Percentiles rank a stretch among this genome's conserved stretches.
Evolutionary conservation across 2,797 vertebrate genomes (phyloP).

Genomic region (Acanthurus lineatus): DNA sequence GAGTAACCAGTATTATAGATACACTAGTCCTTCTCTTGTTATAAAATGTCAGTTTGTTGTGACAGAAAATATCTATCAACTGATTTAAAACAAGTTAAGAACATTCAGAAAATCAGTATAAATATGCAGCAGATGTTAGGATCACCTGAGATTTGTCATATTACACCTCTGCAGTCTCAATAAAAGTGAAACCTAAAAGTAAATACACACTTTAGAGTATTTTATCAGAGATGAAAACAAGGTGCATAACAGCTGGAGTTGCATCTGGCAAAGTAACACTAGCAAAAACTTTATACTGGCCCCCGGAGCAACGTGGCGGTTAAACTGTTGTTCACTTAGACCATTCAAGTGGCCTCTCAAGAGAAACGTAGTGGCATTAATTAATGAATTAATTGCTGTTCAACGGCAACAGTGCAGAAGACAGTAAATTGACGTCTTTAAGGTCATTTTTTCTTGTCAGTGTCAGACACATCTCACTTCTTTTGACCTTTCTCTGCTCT

Average conservation of each 20-base stretch:
- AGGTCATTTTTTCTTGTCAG: not conserved
- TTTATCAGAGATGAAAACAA: conserved; percentile 27
- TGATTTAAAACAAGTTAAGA: not conserved
- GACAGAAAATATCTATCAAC: not conserved
- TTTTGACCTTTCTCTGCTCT: not conserved
- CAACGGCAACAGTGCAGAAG: not conserved
- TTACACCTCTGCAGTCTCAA: not conserved
- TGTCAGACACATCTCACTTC: not conserved
- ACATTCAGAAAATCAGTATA: not conserved
- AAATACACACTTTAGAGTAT: not conserved
- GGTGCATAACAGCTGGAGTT: conserved; percentile 4
- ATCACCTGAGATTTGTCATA: conserved; percentile 5
- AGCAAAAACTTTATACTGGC: not conserved
- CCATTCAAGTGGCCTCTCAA: too few relatives aligned
- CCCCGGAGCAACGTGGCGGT: too few relatives aligned
- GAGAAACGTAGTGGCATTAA: not conserved
- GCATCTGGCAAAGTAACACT: conserved; percentile 16
- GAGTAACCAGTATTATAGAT: not conserved
- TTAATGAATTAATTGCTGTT: not conserved
- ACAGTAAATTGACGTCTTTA: not conserved
- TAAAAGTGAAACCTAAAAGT: conserved; percentile 23
- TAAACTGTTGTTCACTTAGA: too few relatives aligned
- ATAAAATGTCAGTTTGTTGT: not conserved
- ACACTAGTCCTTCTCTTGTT: not conserved
- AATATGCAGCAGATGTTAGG: not conserved